Evolutionary conservation across 2,888 invertebrate genomes (phyloP).

Genomic region (Tetragonisca angustula): DNA sequence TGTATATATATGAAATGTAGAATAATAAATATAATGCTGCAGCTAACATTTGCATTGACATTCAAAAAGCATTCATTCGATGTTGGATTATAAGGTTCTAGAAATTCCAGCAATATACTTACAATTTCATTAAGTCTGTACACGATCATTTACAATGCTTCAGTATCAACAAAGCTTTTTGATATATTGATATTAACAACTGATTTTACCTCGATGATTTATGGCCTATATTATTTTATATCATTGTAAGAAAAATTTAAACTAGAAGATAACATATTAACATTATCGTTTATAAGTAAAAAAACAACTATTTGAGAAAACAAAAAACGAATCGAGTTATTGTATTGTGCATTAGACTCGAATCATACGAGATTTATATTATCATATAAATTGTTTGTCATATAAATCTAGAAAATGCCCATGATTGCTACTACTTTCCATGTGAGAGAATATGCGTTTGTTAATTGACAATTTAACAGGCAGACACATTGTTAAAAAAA

Average conservation of each 20-base stretch:
- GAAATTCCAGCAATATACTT: conserved; percentile 50
- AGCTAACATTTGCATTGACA: conserved; percentile 71
- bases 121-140: conserved; percentile 52
- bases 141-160: conserved; percentile 63
- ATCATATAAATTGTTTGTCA: neutral
- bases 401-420: conserved; percentile 45
- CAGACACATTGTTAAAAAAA: neutral
- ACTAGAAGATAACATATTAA: neutral
- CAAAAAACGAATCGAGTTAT: neutral
- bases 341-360: conserved; percentile 24
- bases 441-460: neutral
- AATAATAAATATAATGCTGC: conserved; percentile 53
- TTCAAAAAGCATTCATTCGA: conserved; percentile 78
- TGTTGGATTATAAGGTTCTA: conserved; percentile 55
- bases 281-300: conserved; percentile 5
- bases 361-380: neutral
- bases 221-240: conserved; percentile 11
- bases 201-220: neutral
- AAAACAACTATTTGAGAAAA: neutral
- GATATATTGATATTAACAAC: conserved; percentile 26
- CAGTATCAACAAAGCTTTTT: conserved; percentile 22
- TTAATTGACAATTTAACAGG: conserved; percentile 20
- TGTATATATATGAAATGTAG: conserved; percentile 13
- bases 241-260: neutral
- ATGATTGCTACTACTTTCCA: neutral